A percentile compares a stretch with the other conserved stretches of the same genome.
These are phyloP conservation scores for Nemotelus nigrinus DNA, from an alignment of 2,888 invertebrate genomes.

Conservation along the genomic window DNA sequence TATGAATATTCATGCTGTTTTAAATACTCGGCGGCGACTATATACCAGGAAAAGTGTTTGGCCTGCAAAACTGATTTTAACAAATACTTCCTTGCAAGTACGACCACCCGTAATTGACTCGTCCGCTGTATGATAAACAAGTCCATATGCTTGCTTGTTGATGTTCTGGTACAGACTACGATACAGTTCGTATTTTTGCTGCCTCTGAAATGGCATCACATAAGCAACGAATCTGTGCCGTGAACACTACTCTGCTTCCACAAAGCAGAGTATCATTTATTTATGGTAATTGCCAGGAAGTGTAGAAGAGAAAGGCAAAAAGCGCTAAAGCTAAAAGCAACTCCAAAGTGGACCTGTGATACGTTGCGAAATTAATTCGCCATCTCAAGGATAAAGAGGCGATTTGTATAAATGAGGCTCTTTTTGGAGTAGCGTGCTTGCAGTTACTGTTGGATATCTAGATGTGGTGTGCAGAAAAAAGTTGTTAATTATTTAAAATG, in stretches of 20 bases:
- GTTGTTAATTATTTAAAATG: slow-evolving; percentile 32
- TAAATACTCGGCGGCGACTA: too few species aligned
- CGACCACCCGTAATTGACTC: not conserved
- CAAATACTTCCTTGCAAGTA: not conserved
- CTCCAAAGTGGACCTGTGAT: not conserved
- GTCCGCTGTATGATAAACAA: too few species aligned
- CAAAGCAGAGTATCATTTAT: slow-evolving; percentile 21
- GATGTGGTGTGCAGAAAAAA: not conserved
- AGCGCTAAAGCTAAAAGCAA: not conserved
- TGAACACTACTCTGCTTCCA: slow-evolving; percentile 10
- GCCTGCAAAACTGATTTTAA: too few species aligned
- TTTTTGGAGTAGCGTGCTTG: too few species aligned
- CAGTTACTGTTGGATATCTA: too few species aligned
- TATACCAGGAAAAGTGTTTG: too few species aligned
- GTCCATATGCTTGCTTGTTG: too few species aligned
- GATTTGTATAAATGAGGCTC: slow-evolving; percentile 8
- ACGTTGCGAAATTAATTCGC: slow-evolving; percentile 23
- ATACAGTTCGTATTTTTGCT: not conserved
- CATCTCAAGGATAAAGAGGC: slow-evolving; percentile 10
- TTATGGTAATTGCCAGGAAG: slow-evolving; percentile 37
- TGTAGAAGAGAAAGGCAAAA: not conserved
- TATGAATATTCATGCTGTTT: too few species aligned
- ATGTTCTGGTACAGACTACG: not conserved
- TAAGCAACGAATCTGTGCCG: slow-evolving; percentile 19
- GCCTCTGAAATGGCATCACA: slow-evolving; percentile 7